These are phyloP conservation scores for Wasmannia auropunctata DNA, from an alignment of 1,140 invertebrate genomes.

Conservation along the genomic window DNA sequence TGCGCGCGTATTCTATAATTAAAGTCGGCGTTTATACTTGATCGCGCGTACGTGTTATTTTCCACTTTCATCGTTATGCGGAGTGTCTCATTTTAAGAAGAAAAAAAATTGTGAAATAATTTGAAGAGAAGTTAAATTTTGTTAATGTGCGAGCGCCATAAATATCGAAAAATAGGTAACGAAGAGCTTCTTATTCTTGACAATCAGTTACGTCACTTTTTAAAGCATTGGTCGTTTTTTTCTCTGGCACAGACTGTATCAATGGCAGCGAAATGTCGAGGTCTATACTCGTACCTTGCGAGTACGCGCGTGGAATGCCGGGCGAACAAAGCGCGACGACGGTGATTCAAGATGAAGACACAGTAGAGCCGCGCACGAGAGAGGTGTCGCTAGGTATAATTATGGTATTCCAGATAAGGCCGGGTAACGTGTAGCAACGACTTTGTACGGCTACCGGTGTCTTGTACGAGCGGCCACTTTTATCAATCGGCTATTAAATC, in stretches of 20 bases:
- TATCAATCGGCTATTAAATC: slow-evolving; percentile 56
- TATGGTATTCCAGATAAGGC: slow-evolving; percentile 64
- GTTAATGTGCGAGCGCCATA: too few species aligned
- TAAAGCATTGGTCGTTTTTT: background rate
- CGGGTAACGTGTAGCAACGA: slow-evolving; percentile 40
- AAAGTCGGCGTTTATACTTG: background rate
- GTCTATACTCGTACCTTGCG: background rate
- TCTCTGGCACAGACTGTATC: background rate
- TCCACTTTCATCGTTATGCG: background rate
- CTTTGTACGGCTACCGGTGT: slow-evolving; percentile 22
- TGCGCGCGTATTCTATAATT: slow-evolving; percentile 20
- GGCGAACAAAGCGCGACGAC: slow-evolving; percentile 29
- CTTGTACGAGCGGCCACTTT: slow-evolving; percentile 43
- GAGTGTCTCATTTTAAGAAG: background rate
- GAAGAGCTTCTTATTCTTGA: background rate
- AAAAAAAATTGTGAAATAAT: background rate
- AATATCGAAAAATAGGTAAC: background rate
- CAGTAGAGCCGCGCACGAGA: slow-evolving; percentile 28
- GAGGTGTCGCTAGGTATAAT: slow-evolving; percentile 59
- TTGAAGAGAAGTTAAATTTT: too few species aligned
- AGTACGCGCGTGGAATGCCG: slow-evolving; percentile 21
- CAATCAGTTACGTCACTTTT: background rate
- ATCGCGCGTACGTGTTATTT: background rate
- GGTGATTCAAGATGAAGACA: slow-evolving; percentile 50
- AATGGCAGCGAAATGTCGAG: slow-evolving; percentile 4